A percentile compares a stretch with the other conserved stretches of the same genome.
Evolutionary conservation across 2,113 vertebrate genomes (phyloP).

Genomic region (Pithys albifrons): DNA sequence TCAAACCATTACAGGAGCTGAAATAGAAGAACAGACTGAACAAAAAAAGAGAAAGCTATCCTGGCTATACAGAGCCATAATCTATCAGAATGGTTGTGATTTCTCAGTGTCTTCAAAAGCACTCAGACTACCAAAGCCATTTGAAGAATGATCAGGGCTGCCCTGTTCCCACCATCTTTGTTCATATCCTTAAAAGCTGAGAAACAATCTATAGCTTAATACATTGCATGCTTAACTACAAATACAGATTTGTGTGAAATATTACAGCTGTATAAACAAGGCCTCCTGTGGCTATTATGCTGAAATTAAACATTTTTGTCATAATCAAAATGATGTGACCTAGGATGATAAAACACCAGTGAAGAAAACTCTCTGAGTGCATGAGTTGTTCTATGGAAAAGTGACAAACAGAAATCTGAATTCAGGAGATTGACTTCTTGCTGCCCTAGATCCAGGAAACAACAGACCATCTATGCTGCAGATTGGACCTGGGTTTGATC

Average conservation of each 20-base stretch:
- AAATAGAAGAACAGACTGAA: not conserved
- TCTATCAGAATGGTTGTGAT: not conserved
- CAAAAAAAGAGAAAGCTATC: not conserved
- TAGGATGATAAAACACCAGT: not conserved
- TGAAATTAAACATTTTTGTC: not conserved
- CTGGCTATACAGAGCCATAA: not conserved
- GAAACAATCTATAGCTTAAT: not conserved
- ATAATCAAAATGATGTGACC: not conserved
- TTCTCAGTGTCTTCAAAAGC: not conserved
- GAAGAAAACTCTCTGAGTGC: not conserved
- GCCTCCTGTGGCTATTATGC: not conserved
- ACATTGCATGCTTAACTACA: not conserved
- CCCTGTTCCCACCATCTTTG: not conserved
- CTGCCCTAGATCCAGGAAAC: not conserved
- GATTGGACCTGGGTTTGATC: not conserved
- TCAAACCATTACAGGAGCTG: no score
- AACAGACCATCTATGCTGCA: not conserved
- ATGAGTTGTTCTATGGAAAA: not conserved
- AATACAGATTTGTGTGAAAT: not conserved
- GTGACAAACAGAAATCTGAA: not conserved
- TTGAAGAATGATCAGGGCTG: not conserved
- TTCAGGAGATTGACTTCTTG: not conserved
- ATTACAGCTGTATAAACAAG: not conserved
- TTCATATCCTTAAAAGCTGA: not conserved
- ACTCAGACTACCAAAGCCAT: not conserved